Conservation (phyloP, 2,888 invertebrate genomes). For the Trachelus stipa region DNA sequence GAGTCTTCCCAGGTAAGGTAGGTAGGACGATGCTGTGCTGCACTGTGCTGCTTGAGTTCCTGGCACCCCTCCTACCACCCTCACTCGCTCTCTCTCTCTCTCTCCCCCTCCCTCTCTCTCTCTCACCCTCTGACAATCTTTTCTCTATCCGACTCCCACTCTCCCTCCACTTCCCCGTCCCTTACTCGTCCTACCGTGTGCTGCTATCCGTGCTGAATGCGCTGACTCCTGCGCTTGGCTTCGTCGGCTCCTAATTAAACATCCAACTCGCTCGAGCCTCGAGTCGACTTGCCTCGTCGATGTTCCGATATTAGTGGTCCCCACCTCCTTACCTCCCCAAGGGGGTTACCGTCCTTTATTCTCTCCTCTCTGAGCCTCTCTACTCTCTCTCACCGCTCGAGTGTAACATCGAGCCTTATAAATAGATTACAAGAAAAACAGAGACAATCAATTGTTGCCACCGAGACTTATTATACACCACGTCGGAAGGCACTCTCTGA, state of each 20-base stretch:
- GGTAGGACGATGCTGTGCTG: not conserved
- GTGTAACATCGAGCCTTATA: constrained; percentile 19
- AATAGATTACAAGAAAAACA: constrained; percentile 29
- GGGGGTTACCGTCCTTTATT: constrained; percentile 8
- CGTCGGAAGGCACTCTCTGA: constrained; percentile 12
- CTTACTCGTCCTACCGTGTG: constrained; percentile 21
- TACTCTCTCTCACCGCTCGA: constrained; percentile 23
- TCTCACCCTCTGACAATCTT: constrained; percentile 16
- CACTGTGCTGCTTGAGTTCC: not conserved
- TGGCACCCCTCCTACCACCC: constrained; percentile 7
- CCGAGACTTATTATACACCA: constrained; percentile 27
- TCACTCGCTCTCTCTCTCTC: not conserved
- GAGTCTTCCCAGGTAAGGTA: not conserved
- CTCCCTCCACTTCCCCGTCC: constrained; percentile 14
- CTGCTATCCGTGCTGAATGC: constrained; percentile 26
- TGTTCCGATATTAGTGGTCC: constrained; percentile 64
- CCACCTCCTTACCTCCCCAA: constrained; percentile 23
- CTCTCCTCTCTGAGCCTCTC: constrained; percentile 18
- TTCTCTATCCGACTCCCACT: constrained; percentile 21
- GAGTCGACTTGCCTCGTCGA: constrained; percentile 60
- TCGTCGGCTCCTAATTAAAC: constrained; percentile 65
- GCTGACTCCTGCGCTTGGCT: constrained; percentile 41
- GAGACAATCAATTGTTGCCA: constrained; percentile 28
- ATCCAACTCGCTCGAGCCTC: constrained; percentile 61
- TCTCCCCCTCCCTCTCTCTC: constrained; percentile 15